Conservation (phyloP, 2,797 vertebrate species). For the Cyclopterus lumpus region DNA sequence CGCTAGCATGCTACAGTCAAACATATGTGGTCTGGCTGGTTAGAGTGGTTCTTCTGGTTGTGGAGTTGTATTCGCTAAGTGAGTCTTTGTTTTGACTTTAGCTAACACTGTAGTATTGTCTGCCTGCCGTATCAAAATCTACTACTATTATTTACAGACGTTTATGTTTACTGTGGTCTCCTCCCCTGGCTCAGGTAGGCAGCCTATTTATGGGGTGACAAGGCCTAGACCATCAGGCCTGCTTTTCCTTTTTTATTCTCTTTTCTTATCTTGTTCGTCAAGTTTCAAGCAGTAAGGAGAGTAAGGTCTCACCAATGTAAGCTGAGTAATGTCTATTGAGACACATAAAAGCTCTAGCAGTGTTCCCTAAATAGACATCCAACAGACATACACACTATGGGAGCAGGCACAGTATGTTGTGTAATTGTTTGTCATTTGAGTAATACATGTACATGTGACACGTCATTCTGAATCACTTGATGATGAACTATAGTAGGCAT, state of each 20-base stretch:
- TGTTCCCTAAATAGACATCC: conserved; percentile 53
- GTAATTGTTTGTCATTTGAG: conserved; percentile 28
- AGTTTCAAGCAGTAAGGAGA: conserved; percentile 55
- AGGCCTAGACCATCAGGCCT: conserved; percentile 25
- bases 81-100: conserved; percentile 55
- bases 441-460: conserved; percentile 24
- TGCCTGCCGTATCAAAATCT: conserved; percentile 48
- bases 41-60: conserved; percentile 63
- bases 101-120: conserved; percentile 52
- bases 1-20: conserved; percentile 1
- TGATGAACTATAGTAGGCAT: background rate
- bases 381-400: conserved; percentile 13
- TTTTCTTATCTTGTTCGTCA: conserved; percentile 61
- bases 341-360: conserved; percentile 45
- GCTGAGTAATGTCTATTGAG: conserved; percentile 64
- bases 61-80: conserved; percentile 33
- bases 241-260: conserved; percentile 50
- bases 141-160: conserved; percentile 35
- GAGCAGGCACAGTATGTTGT: conserved; percentile 5
- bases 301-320: conserved; percentile 62
- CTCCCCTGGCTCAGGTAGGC: conserved; percentile 49
- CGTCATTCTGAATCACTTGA: background rate
- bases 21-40: conserved; percentile 69
- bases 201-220: conserved; percentile 47
- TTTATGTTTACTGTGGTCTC: conserved; percentile 58